Evolutionary conservation across 1,140 invertebrate genomes (phyloP).

Genomic region (Brachionus manjavacas): DNA sequence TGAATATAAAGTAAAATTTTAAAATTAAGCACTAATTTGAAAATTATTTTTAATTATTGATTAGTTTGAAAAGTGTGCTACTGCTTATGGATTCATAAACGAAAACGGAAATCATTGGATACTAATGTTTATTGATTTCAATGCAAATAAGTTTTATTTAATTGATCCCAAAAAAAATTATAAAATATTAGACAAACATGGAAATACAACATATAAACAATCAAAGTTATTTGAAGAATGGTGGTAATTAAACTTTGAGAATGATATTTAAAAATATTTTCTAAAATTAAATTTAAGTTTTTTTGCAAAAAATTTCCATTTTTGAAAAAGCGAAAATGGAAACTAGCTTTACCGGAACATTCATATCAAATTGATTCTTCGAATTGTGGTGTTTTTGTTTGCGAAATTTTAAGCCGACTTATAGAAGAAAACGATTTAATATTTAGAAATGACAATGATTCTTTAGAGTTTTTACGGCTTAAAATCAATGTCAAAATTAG

Average conservation of each 20-base stretch:
- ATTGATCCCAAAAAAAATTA: background rate
- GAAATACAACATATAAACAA: background rate
- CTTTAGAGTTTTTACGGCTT: background rate
- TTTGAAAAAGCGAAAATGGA: background rate
- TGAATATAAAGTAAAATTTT: background rate
- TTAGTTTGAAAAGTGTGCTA: background rate
- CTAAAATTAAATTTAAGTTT: background rate
- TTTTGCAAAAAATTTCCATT: background rate
- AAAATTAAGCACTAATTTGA: background rate
- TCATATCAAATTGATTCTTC: background rate
- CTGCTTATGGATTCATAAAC: background rate
- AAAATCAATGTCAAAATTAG: background rate
- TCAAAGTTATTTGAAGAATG: background rate
- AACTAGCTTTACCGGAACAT: background rate
- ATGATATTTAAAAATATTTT: background rate
- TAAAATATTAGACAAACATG: background rate
- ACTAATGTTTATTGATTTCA: background rate
- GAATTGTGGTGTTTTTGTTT: background rate
- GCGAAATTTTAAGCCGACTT: background rate
- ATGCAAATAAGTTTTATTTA: background rate
- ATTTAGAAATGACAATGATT: background rate
- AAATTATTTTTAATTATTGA: background rate
- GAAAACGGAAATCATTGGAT: background rate
- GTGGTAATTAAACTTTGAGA: background rate
- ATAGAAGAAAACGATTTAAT: background rate